Base-by-base conservation (phyloP, 2,797 vertebrate species). In the Novumbra hubbsi region DNA sequence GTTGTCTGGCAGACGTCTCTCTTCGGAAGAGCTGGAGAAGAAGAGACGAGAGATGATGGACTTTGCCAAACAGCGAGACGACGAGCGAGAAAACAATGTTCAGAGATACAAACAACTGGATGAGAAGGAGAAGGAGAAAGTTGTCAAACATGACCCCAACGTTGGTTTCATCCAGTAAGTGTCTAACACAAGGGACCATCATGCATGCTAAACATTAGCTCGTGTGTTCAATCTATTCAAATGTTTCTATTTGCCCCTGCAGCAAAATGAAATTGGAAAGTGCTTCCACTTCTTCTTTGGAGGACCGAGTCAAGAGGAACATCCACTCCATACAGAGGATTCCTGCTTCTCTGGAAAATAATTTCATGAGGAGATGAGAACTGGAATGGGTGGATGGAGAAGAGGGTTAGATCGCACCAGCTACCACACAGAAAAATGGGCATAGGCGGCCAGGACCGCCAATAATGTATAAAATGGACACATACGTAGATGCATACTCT, bases 301-400 rank as follows among this genome's bases (percentile, higher is more conserved):
- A 98, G 82, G 97, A 99, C 68, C 84, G 97, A 8, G 96, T 99
- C 48, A 99, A 97, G 77, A 94, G 96, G 76, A 99, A 98, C 17
- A 96, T 99, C 90, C 93, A 99, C 89, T 97, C 96, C 75, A 94
- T 99, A 8, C 98, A 99, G 87, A 94, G 97, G 74, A 98, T 96
- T 0, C 84, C 96, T 0, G 92, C 94, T 0, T 95, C 96, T 9
- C 77, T 98, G 86, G 96, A 99, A 74, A 96, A 89, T 73, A 98
- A 95, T 91, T 96, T 96, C 0, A 96, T 96, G 95, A 94, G 91
- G 85, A 94, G 96, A 94, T 98, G 70, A 90, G 77, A 71, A 79
- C 41, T 34, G 8, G 27, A 52, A 19, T 19, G 34, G 34, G n/a
- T 34, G 32, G 65, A 41, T 34, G 17, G 16, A 38, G 60, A 24